Base-by-base conservation (phyloP, 1,140 invertebrate genomes). In the Formica exsecta region DNA sequence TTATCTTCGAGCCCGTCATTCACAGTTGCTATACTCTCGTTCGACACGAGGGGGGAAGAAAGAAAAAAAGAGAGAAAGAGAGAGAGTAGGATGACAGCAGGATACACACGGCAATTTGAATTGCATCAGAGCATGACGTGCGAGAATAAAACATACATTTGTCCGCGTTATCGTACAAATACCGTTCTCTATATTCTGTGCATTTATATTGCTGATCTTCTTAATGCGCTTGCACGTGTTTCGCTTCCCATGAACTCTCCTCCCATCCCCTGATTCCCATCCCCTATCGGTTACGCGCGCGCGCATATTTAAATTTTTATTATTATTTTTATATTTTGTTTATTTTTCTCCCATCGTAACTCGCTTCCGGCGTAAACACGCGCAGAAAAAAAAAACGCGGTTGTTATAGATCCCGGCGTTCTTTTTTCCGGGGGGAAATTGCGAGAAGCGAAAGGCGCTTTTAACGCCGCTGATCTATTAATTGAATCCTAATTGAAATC, bases 151-250 rank as follows among this genome's bases (percentile, higher is more conserved):
- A n/a, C 25, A 74, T 54, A 44, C 51, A 44, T 59, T 38, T 38
- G 44, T 8, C 32, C n/a, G n/a, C 62, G 4, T 51, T 29, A 48
- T 66, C 62, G 61, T 61, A 25, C 77, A 36, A 29, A 54, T 54
- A 73, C 16, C 29, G 29, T 38, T 74, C 25, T 74, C 41, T 83
- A 48, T 83, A 83, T 83, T 74, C 54, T 19, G 38, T 48, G 79
- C 68, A 83, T 74, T 74, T 83, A 83, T 83, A 74, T 83, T 74
- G 68, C 79, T 83, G 79, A 83, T 83, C 68, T 81, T 73, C 65
- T 83, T 83, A 83, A 74, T 70, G 38, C 16, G 38, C n/a, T 61
- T 38, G 79, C 68, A 74, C 54, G 54, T 83, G 68, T 73, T 62
- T 65, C 41, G 11, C 29, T 73, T 83, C 68, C 25, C 79, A 73